These are phyloP conservation scores for Nomada ferruginata DNA, from an alignment of 2,888 invertebrate genomes.

Conservation along the genomic window DNA sequence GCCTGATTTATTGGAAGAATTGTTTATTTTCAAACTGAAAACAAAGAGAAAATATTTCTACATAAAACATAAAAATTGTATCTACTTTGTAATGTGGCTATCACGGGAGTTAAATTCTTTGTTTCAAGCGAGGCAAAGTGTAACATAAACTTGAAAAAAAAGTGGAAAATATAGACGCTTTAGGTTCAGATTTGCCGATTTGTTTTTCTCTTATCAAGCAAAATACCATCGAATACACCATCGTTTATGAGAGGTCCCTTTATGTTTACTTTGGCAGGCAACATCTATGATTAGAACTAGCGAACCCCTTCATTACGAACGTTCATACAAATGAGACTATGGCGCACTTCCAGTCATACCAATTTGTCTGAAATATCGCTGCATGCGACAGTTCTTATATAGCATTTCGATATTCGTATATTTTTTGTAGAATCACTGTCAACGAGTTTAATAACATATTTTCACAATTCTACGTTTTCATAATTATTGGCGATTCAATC, in stretches of 20 bases:
- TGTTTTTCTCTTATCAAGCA: conserved; percentile 40
- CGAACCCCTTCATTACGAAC: conserved; percentile 1
- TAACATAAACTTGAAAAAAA: background rate
- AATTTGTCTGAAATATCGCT: background rate
- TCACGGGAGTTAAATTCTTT: too few species aligned
- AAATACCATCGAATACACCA: conserved; percentile 35
- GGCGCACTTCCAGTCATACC: background rate
- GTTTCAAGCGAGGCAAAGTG: background rate
- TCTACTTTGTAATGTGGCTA: too few species aligned
- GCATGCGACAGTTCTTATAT: too few species aligned
- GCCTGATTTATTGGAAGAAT: too few species aligned
- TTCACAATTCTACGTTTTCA: too few species aligned
- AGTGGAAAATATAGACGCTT: background rate
- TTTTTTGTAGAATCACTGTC: too few species aligned
- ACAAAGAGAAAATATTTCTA: too few species aligned
- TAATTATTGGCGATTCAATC: too few species aligned
- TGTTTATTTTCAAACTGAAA: too few species aligned
- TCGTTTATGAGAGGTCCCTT: background rate
- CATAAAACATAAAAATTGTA: too few species aligned
- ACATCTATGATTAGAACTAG: conserved; percentile 13
- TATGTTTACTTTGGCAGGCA: conserved; percentile 9
- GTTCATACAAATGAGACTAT: background rate
- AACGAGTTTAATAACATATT: too few species aligned
- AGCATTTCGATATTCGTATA: too few species aligned
- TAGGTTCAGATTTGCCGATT: background rate